Base-by-base conservation (phyloP, 2,888 invertebrate species). In the Lithophane socia region DNA sequence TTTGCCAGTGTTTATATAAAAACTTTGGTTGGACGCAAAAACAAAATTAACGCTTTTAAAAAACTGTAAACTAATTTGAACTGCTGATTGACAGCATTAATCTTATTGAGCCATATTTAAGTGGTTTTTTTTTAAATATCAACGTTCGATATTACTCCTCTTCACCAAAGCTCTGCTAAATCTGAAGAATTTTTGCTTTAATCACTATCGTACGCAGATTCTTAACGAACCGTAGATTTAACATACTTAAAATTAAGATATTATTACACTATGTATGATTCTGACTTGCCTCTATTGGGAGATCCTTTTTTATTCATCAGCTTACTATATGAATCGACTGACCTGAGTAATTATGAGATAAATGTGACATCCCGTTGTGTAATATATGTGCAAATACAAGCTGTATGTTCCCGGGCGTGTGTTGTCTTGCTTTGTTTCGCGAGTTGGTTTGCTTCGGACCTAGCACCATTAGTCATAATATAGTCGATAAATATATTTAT, bases 401-500 rank as follows among this genome's bases (percentile, higher is more conserved):
- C 29, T 49, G 16, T 47, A 12, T 21, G 80, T 87, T 79, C 79
- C 85, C 69, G 79, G 65, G 76, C 68, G 73, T 83, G 79, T 84
- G 85, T 83, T 82, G 77, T 70, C 44, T 77, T 84, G 84, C 86
- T 91, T 91, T 77, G 63, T 91, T 92, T 84, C 67, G 86, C 85
- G 56, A 89, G 86, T 92, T 93, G 84, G 85, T 91, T 91, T 90
- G 91, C 92, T 90, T 91, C 76, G 64, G 66, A 87, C 86, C 90
- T 92, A 93, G 93, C 94, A 94, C 94, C 87, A 90, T 90, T 94
- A 94, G 94, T 90, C 86, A 88, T 92, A 93, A 92, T 88, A 90
- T 92, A 92, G 92, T 90, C 83, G 90, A 85, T 88, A 91, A 85
- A 88, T 91, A 92, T 92, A 91, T 92, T 89, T 91, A 93, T 90